A percentile compares a stretch with the other conserved stretches of the same genome.
phyloP scores from a whole-genome alignment of 2,113 vertebrate genomes.

The Hiodon alosoides region DNA sequence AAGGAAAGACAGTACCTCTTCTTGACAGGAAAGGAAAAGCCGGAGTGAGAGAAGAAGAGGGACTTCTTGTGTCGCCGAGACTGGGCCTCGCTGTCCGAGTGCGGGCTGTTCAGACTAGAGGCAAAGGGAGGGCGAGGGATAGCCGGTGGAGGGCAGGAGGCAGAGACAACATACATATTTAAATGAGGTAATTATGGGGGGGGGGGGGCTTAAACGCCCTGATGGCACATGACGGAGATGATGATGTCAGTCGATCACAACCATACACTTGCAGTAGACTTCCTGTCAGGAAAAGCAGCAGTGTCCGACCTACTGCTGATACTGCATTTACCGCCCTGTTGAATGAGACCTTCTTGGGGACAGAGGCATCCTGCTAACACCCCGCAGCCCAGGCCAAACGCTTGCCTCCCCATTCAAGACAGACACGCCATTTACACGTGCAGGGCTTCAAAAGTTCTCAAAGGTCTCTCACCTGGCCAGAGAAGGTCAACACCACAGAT shows the following conservation, averaged over 20 bases:
- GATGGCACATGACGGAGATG: too few relatives aligned
- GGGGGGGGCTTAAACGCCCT: neutral
- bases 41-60: slow-evolving; percentile 35
- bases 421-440: too few relatives aligned
- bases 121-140: neutral
- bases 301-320: too few relatives aligned
- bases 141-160: neutral
- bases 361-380: too few relatives aligned
- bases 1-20: slow-evolving; percentile 29
- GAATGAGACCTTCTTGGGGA: too few relatives aligned
- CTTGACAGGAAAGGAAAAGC: slow-evolving; percentile 36
- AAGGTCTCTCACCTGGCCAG: neutral
- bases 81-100: slow-evolving; percentile 34
- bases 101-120: slow-evolving; percentile 30
- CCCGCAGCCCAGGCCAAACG: too few relatives aligned
- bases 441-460: neutral
- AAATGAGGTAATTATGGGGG: slow-evolving; percentile 14
- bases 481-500: neutral
- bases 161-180: slow-evolving; percentile 20
- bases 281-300: too few relatives aligned
- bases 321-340: too few relatives aligned
- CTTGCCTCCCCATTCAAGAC: too few relatives aligned
- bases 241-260: too few relatives aligned
- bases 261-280: too few relatives aligned
- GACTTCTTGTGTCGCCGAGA: slow-evolving; percentile 31